Evolutionary conservation across 2,113 vertebrate genomes (phyloP), one percentile per base, ranked within the genome.

Genomic region (Hirundichthys speculiger): DNA sequence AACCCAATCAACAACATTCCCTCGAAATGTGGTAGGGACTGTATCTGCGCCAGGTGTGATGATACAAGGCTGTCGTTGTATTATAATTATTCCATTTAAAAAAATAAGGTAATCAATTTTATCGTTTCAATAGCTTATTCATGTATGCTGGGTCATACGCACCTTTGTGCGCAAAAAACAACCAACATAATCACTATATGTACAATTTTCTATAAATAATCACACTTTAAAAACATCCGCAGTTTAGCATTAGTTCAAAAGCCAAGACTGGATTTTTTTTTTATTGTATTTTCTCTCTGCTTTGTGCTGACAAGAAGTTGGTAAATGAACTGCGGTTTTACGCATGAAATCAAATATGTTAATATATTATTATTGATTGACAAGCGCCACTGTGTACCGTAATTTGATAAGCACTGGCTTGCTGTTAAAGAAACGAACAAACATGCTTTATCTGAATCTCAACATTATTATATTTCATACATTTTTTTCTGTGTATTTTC

Each of bases 1-100:
- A 75, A 58, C 38, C 39, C 21, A 51, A 41, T 69, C 53, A 68
- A 56, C 46, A 45, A 42, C 42, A 67, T 80, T 52, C 47, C 19
- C 5, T 52, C 13, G 51, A 30, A 79, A 80, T 55, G 39, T 39
- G 67, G 49, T 27, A n/a, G 27, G 3, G 13, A 27, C 46, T 30
- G 49, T 19, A 5, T 13, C 48, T 12, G 51, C 58, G 24, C 6
- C 14, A 27, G 39, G 41, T 50, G 45, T 19, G 6, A 48, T 45
- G 30, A 45, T 27, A 2, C 14, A 20, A 56, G 27, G 14, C 38
- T 42, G 0, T 2, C 61, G 18, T 49, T 47, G 45, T 39, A n/a
- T 7, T 34, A 34, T 34, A 34, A 34, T 9, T n/a, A n/a, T n/a
- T n/a, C n/a, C n/a, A n/a, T n/a, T n/a, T n/a, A n/a, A n/a, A n/a